phyloP scores from a whole-genome alignment of 1,140 invertebrate genomes.

The Eriosoma lanigerum region DNA sequence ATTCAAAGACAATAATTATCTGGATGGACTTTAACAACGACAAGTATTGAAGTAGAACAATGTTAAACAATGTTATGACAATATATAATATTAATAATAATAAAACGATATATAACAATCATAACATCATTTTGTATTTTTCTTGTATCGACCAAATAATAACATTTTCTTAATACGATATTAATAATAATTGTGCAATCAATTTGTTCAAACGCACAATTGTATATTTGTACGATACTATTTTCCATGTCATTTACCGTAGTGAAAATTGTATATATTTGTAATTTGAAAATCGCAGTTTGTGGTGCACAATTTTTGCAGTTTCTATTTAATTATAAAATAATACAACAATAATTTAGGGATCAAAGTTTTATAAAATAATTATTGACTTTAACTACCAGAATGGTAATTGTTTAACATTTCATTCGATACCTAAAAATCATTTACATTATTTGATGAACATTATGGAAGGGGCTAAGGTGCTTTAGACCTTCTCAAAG shows the following conservation, averaged over 20 bases:
- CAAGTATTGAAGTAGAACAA: not conserved
- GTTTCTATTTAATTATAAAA: not conserved
- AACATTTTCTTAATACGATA: not conserved
- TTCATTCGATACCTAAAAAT: too few relatives aligned
- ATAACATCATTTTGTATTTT: not conserved
- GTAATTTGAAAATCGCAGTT: not conserved
- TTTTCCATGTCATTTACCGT: not conserved
- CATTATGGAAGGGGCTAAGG: too few relatives aligned
- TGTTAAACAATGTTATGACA: constrained; percentile 1
- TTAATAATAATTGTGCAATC: not conserved
- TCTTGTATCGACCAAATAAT: not conserved
- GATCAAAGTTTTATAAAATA: too few relatives aligned
- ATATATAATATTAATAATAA: not conserved
- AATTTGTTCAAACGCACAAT: too few relatives aligned
- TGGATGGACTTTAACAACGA: constrained; percentile 16
- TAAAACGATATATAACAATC: constrained; percentile 16
- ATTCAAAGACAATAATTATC: constrained; percentile 35
- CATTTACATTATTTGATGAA: too few relatives aligned
- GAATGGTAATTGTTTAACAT: too few relatives aligned
- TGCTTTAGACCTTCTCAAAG: too few relatives aligned
- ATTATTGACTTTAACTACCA: too few relatives aligned
- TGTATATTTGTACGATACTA: not conserved
- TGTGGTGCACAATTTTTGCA: not conserved
- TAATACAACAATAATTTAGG: too few relatives aligned
- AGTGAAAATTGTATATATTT: not conserved